These are phyloP conservation scores for Pedetes capensis DNA, from an alignment of 2,113 vertebrate species.

Conservation along the genomic window DNA sequence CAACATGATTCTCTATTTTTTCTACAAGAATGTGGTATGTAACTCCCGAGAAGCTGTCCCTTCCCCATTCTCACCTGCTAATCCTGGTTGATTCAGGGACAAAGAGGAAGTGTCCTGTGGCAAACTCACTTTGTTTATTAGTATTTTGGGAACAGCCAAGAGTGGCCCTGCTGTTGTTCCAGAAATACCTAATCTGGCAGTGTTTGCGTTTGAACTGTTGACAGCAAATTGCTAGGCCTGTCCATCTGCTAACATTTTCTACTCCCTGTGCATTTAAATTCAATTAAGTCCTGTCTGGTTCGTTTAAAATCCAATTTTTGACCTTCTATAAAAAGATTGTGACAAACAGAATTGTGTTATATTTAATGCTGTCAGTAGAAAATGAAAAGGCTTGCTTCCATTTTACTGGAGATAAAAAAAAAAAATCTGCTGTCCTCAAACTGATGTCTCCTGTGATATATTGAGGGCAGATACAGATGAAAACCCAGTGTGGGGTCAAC, in stretches of 20 bases:
- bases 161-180: not conserved
- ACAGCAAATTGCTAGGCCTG: slow-evolving; percentile 41
- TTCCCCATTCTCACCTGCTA: not conserved
- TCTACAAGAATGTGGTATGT: slow-evolving; percentile 91
- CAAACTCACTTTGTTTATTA: not conserved
- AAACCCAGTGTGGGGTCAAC: not conserved
- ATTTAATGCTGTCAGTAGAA: not conserved
- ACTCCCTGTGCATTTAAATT: slow-evolving; percentile 58
- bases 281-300: slow-evolving; percentile 66
- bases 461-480: not conserved
- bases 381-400: slow-evolving; percentile 38
- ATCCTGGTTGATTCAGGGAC: not conserved
- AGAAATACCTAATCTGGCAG: not conserved
- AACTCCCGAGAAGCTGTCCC: not conserved
- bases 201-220: not conserved
- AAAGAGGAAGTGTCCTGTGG: not conserved
- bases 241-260: slow-evolving; percentile 54
- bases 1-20: slow-evolving; percentile 89
- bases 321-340: slow-evolving; percentile 43
- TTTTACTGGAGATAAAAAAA: not conserved
- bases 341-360: slow-evolving; percentile 54
- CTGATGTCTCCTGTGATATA: not conserved
- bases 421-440: not conserved
- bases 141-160: not conserved
- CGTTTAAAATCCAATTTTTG: slow-evolving; percentile 52